phyloP scores from a whole-genome alignment of 1,140 invertebrate genomes.

The Pseudomyrmex gracilis region DNA sequence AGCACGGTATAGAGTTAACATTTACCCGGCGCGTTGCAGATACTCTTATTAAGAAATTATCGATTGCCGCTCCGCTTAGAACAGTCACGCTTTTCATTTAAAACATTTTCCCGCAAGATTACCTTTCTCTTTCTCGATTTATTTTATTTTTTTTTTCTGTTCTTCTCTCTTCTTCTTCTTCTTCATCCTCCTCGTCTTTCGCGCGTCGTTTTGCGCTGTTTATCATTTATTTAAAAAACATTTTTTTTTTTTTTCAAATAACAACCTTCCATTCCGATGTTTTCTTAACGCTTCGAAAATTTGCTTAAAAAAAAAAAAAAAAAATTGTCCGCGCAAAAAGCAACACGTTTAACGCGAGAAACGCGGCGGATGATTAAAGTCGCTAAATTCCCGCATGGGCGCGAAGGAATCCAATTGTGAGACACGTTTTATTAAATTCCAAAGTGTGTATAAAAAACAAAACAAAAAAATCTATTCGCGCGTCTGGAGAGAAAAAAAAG shows the following conservation, averaged over 20 bases:
- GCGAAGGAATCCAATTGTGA: not conserved
- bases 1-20: slow-evolving; percentile 33
- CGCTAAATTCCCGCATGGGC: not conserved
- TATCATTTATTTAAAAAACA: not conserved
- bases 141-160: not conserved
- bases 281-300: not conserved
- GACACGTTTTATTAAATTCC: not conserved
- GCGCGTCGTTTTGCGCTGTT: no score
- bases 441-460: slow-evolving; percentile 6
- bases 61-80: not conserved
- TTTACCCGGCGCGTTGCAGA: slow-evolving; percentile 26
- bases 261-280: not conserved
- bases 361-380: not conserved
- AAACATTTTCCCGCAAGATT: not conserved
- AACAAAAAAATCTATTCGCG: not conserved
- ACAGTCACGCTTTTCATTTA: not conserved
- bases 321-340: not conserved
- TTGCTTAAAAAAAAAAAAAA: not conserved
- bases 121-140: no score
- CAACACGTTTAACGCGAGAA: no score
- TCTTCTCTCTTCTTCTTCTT: no score
- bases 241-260: no score
- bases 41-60: slow-evolving; percentile 50
- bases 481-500: no score
- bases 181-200: no score